A percentile compares a stretch with the other conserved stretches of the same genome.
Conservation (phyloP, 2,888 invertebrate species). For the Ophion slaviceki region DNA sequence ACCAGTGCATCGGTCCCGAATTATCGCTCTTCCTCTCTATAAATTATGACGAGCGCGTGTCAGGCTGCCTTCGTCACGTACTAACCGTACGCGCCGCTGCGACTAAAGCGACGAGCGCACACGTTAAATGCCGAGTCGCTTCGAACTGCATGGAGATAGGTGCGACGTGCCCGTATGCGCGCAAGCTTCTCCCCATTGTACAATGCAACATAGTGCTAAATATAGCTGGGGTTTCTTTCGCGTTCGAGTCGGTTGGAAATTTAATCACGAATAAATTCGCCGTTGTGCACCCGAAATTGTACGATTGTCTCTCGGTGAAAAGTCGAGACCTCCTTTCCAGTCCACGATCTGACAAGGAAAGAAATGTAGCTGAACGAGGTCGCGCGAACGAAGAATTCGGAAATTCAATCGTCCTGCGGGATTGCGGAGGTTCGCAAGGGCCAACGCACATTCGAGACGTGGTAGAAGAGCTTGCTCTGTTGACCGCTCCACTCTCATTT, state of each 20-base stretch:
- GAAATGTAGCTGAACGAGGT: not conserved
- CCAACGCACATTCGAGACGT: not conserved
- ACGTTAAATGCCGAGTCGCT: no score
- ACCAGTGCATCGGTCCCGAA: no score
- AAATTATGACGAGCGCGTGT: no score
- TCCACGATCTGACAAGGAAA: not conserved
- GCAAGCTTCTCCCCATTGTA: no score
- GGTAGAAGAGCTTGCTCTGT: not conserved
- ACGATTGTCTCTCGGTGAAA: not conserved
- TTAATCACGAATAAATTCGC: not conserved
- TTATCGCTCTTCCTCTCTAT: no score
- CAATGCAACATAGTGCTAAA: not conserved
- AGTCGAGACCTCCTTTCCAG: not conserved
- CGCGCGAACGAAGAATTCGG: not conserved
- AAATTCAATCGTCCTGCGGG: no score
- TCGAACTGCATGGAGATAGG: no score
- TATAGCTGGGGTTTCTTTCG: not conserved
- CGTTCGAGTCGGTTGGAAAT: not conserved
- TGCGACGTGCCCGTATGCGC: no score
- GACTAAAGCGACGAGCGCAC: no score
- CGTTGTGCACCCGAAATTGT: not conserved
- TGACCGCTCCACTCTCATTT: constrained; percentile 36
- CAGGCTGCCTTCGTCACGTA: no score
- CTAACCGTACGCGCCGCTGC: no score
- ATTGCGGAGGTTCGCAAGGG: not conserved